Evolutionary conservation across 2,113 vertebrate genomes (phyloP).

Genomic region (Micronisus gabar): DNA sequence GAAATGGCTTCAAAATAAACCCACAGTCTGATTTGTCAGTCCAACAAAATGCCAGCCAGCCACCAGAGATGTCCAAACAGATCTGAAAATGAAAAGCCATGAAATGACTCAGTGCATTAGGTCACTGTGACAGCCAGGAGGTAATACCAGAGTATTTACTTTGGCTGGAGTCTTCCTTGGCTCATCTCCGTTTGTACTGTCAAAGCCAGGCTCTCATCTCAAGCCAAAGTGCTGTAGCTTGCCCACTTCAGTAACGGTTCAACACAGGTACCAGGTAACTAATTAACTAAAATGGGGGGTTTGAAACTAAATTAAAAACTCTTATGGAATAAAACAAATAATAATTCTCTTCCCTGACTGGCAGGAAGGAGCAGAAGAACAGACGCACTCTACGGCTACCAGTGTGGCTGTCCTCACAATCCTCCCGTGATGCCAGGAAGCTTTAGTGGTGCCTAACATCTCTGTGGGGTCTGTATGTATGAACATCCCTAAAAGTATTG

Average conservation of each 20-base stretch:
- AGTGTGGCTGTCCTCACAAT: neutral
- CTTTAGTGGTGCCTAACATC: neutral
- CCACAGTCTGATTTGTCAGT: neutral
- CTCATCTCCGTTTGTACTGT: neutral
- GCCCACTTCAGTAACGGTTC: neutral
- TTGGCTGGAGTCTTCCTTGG: constrained; percentile 34
- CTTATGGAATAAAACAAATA: neutral
- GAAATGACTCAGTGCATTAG: constrained; percentile 43
- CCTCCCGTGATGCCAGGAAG: neutral
- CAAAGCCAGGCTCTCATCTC: constrained; percentile 24
- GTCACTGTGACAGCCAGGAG: constrained; percentile 38
- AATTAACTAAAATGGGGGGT: neutral
- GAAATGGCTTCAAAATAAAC: constrained; percentile 20
- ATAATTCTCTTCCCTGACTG: neutral
- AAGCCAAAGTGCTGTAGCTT: neutral
- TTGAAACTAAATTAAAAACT: neutral
- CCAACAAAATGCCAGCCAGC: neutral
- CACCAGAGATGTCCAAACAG: neutral
- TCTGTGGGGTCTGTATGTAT: neutral
- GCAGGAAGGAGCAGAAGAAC: neutral
- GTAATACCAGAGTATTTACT: constrained; percentile 32
- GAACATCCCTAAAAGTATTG: neutral
- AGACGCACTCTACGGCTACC: neutral
- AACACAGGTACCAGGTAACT: neutral
- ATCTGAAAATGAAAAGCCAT: constrained; percentile 30